These are phyloP conservation scores for Gyrodactylus salaris DNA, from an alignment of 1,140 invertebrate species.

Conservation along the genomic window DNA sequence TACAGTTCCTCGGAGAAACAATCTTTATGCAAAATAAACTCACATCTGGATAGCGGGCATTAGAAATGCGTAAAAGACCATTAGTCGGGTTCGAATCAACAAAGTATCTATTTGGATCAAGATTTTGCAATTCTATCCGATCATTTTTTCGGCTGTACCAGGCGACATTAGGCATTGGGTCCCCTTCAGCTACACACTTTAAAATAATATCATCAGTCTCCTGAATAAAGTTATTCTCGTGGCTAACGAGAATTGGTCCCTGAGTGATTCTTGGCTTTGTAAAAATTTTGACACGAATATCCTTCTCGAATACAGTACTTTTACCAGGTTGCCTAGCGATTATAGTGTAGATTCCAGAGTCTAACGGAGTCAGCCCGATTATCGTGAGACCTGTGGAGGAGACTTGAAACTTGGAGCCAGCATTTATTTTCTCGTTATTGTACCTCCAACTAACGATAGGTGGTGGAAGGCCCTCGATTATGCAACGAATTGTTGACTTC, in stretches of 20 bases:
- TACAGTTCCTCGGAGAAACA: no score
- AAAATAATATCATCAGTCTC: neutral
- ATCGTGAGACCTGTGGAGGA: neutral
- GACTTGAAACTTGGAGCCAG: neutral
- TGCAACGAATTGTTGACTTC: neutral
- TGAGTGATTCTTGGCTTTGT: neutral
- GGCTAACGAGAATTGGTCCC: neutral
- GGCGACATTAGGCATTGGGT: neutral
- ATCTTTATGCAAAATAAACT: no score
- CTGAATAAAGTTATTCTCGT: neutral
- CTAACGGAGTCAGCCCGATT: neutral
- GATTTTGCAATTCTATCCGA: neutral
- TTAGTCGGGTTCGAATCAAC: neutral
- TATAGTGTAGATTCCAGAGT: neutral
- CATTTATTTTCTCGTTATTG: neutral
- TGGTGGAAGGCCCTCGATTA: neutral
- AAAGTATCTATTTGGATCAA: neutral
- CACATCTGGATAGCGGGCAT: slow-evolving; percentile 1
- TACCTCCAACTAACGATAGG: neutral
- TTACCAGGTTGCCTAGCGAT: neutral
- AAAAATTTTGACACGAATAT: neutral
- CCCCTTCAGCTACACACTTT: neutral
- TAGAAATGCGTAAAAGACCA: neutral
- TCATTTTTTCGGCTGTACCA: neutral
- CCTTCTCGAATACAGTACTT: neutral